Conservation (phyloP, 2,888 invertebrate genomes). For the Gerris lacustris region DNA sequence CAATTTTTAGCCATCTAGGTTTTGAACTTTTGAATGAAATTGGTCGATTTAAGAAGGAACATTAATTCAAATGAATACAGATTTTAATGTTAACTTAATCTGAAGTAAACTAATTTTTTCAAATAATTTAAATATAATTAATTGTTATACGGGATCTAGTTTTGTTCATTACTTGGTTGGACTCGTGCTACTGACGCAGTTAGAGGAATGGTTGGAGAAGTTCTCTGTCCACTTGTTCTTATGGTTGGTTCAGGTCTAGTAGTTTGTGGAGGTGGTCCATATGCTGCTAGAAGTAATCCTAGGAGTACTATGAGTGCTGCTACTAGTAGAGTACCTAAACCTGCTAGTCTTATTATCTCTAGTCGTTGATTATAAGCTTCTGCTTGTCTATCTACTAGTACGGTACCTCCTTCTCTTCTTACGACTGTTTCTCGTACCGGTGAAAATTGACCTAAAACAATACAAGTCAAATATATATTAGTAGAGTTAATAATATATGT, state of each 20-base stretch:
- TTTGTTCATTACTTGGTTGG: not conserved
- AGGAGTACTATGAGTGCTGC: not conserved
- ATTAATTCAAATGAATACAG: too few species aligned
- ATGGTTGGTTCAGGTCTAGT: not conserved
- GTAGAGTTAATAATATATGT: too few species aligned
- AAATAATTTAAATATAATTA: too few species aligned
- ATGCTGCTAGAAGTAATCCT: constrained; percentile 6
- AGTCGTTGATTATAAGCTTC: not conserved
- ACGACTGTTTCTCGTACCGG: not conserved
- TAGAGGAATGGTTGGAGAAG: not conserved
- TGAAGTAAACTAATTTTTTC: too few species aligned
- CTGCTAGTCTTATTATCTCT: not conserved
- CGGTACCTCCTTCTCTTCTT: not conserved
- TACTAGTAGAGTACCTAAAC: not conserved
- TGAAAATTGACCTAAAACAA: not conserved
- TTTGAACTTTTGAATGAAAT: too few species aligned
- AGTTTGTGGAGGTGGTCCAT: not conserved
- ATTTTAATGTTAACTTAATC: too few species aligned
- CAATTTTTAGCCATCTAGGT: too few species aligned
- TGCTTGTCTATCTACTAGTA: not conserved
- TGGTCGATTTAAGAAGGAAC: too few species aligned
- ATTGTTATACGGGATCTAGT: too few species aligned
- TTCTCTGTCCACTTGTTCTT: not conserved
- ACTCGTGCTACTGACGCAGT: not conserved
- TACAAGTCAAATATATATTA: not conserved